These are phyloP conservation scores for Ptilodon capucinus DNA, from an alignment of 2,888 invertebrate genomes.

Conservation along the genomic window DNA sequence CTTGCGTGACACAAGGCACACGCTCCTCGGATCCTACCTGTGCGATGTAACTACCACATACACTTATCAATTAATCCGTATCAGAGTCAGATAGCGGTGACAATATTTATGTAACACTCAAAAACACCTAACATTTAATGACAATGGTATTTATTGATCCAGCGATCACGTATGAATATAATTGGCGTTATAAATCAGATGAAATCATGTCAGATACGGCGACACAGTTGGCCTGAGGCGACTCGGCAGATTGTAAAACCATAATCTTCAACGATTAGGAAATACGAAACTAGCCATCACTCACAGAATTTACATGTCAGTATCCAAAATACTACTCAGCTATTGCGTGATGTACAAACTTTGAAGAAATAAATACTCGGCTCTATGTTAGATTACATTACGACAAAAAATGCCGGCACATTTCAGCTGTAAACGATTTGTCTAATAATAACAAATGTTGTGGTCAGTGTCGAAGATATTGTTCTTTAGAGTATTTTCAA, in stretches of 20 bases:
- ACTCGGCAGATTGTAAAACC: conserved; percentile 11
- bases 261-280: conserved; percentile 21
- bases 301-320: conserved; percentile 26
- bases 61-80: conserved; percentile 20
- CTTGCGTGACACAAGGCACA: conserved; percentile 15
- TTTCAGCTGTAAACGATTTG: too few relatives aligned
- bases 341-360: neutral
- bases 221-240: conserved; percentile 18
- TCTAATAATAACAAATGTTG: too few relatives aligned
- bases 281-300: conserved; percentile 23
- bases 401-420: too few relatives aligned
- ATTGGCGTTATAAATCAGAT: conserved; percentile 28
- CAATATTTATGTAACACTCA: conserved; percentile 18
- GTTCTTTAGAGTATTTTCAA: neutral
- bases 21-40: conserved; percentile 2
- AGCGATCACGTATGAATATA: conserved; percentile 18
- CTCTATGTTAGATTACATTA: neutral
- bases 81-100: conserved; percentile 7
- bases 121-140: conserved; percentile 11
- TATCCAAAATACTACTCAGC: conserved; percentile 10
- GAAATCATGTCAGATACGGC: conserved; percentile 14
- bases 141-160: conserved; percentile 22
- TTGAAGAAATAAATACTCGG: neutral
- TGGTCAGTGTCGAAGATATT: too few relatives aligned
- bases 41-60: conserved; percentile 6